Evolutionary conservation across 2,113 vertebrate genomes (phyloP).

Genomic region (Cryptoleucopteryx plumbea): DNA sequence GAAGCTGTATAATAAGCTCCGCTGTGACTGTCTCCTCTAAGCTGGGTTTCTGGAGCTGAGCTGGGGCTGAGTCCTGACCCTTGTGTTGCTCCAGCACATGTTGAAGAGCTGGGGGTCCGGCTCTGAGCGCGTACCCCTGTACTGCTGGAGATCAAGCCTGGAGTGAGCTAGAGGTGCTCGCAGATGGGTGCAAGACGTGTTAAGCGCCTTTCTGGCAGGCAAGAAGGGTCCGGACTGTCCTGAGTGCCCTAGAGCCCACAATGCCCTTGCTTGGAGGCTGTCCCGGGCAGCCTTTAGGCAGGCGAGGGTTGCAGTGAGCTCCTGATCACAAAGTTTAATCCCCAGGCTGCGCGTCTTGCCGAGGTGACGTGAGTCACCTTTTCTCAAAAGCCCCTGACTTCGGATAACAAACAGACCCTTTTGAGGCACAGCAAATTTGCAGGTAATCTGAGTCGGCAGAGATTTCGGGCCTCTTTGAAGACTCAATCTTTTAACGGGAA

Average conservation of each 20-base stretch:
- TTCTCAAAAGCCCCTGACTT: background rate
- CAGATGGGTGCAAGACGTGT: background rate
- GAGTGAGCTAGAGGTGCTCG: background rate
- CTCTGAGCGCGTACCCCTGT: fast-evolving
- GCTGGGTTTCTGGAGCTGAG: background rate
- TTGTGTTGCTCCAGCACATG: background rate
- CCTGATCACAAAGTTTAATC: background rate
- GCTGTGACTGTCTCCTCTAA: background rate
- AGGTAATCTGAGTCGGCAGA: background rate
- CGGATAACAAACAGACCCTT: background rate
- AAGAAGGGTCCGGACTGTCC: background rate
- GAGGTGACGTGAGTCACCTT: background rate
- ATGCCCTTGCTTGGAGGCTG: background rate
- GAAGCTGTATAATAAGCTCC: background rate
- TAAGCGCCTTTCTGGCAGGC: background rate
- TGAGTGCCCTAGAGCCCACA: background rate
- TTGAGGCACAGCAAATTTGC: background rate
- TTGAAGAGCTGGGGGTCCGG: background rate
- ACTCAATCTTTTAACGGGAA: background rate
- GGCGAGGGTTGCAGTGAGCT: background rate
- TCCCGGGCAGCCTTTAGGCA: background rate
- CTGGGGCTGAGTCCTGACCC: background rate
- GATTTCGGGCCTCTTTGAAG: background rate
- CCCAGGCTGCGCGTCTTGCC: background rate
- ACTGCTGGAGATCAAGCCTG: background rate